phyloP scores from a whole-genome alignment of 2,888 invertebrate species.

The Drosophila neotestacea region DNA sequence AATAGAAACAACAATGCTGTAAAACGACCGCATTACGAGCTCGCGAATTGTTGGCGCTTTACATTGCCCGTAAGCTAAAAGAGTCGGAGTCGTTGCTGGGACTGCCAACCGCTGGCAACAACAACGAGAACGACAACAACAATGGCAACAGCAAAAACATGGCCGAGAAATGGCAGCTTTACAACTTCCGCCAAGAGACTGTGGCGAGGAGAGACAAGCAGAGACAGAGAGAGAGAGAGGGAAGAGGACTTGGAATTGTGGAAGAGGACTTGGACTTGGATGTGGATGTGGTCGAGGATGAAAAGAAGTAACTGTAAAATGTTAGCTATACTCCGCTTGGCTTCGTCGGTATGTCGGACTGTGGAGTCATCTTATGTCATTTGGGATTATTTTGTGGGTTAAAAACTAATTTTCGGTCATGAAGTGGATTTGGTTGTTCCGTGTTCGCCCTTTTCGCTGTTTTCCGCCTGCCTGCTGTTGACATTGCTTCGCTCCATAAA shows the following conservation, averaged over 20 bases:
- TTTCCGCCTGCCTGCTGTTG: constrained; percentile 44
- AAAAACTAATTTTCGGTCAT: constrained; percentile 80
- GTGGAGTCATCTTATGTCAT: constrained; percentile 73
- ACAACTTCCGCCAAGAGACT: constrained; percentile 80
- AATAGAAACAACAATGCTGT: constrained; percentile 49
- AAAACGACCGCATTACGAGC: constrained; percentile 80
- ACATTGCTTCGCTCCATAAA: constrained; percentile 65
- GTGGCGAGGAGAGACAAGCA: constrained; percentile 28
- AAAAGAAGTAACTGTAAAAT: constrained; percentile 51
- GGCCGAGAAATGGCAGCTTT: constrained; percentile 82
- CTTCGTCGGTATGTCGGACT: constrained; percentile 33
- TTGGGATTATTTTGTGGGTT: constrained; percentile 81
- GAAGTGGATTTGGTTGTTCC: constrained; percentile 68
- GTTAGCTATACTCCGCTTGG: constrained; percentile 40
- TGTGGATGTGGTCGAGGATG: not conserved
- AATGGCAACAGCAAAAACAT: constrained; percentile 53
- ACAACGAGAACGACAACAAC: constrained; percentile 38
- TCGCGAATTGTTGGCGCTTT: constrained; percentile 74
- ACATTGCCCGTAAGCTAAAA: constrained; percentile 58
- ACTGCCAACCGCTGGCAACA: constrained; percentile 35
- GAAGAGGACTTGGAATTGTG: constrained; percentile 15
- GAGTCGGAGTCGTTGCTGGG: constrained; percentile 27
- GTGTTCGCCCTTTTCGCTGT: constrained; percentile 48
- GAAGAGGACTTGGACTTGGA: not conserved
- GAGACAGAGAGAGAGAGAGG: constrained; percentile 21